Percentiles rank a stretch among this genome's conserved stretches.
phyloP scores from a whole-genome alignment of 1,140 invertebrate genomes.

The Drosophila paulistorum region DNA sequence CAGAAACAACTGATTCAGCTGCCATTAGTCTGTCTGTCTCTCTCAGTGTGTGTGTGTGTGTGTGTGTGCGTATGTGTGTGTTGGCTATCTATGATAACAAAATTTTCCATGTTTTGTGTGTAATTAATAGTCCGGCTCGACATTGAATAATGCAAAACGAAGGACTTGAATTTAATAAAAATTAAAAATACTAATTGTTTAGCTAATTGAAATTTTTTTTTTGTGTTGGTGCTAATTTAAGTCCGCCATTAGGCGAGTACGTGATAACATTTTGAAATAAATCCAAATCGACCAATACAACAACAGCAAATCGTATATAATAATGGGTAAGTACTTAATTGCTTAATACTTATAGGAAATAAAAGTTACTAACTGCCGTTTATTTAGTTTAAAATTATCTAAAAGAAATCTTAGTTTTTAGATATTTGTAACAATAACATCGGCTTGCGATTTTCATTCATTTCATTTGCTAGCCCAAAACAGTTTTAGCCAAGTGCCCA shows the following conservation, averaged over 20 bases:
- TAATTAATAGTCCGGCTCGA: slow-evolving; percentile 31
- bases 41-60: slow-evolving; percentile 3
- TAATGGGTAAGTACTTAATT: slow-evolving; percentile 62
- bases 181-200: slow-evolving; percentile 33
- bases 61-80: neutral
- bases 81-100: slow-evolving; percentile 36
- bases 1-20: slow-evolving; percentile 41
- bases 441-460: too few species aligned
- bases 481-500: too few species aligned
- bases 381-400: too few species aligned
- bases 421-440: too few species aligned
- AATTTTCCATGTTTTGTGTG: slow-evolving; percentile 48
- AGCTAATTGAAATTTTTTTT: slow-evolving; percentile 24
- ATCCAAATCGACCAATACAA: slow-evolving; percentile 19
- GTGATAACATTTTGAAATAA: slow-evolving; percentile 56
- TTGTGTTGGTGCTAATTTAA: slow-evolving; percentile 36
- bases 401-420: too few species aligned
- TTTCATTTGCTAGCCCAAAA: too few species aligned
- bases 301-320: slow-evolving; percentile 28
- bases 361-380: too few species aligned
- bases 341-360: too few species aligned
- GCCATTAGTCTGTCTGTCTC: slow-evolving; percentile 30
- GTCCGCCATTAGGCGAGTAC: slow-evolving; percentile 71
- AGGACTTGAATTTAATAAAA: slow-evolving; percentile 46
- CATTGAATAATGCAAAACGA: slow-evolving; percentile 24